Evolutionary conservation across 2,797 vertebrate species (phyloP).

Genomic region (Apogon hyalosoma): DNA sequence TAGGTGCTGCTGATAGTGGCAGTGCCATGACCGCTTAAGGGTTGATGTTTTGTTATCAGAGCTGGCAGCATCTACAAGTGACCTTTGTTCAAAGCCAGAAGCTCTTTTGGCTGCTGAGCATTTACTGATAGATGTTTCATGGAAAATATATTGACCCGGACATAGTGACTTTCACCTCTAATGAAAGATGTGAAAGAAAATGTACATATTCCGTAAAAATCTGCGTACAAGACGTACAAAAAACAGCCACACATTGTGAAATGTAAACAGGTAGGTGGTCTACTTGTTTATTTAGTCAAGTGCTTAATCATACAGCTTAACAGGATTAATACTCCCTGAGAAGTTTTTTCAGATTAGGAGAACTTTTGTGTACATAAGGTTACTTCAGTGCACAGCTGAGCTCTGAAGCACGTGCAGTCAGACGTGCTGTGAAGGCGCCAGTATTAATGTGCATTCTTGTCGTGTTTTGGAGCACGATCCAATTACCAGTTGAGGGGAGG

Average conservation of each 20-base stretch:
- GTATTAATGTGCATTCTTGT: conserved; percentile 44
- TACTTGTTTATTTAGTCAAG: too few relatives aligned
- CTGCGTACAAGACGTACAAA: not conserved
- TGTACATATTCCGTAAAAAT: not conserved
- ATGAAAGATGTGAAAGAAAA: conserved; percentile 4
- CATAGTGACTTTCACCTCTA: conserved; percentile 24
- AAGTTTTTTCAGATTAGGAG: conserved; percentile 1
- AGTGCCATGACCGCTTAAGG: conserved; percentile 24
- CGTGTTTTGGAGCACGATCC: conserved; percentile 39
- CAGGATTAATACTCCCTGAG: not conserved
- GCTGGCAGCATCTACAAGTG: conserved; percentile 46
- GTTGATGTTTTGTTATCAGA: conserved; percentile 53
- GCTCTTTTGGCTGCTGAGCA: conserved; percentile 49
- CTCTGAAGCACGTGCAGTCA: conserved; percentile 13
- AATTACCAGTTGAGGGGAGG: conserved; percentile 33
- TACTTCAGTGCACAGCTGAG: conserved; percentile 24
- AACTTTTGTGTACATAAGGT: conserved; percentile 3
- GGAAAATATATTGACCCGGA: conserved; percentile 36
- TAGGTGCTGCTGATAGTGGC: conserved; percentile 25
- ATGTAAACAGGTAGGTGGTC: too few relatives aligned
- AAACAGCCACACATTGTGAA: too few relatives aligned
- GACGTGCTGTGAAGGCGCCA: conserved; percentile 32
- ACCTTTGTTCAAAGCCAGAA: conserved; percentile 65
- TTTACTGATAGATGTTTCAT: conserved; percentile 52
- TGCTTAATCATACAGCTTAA: conserved; percentile 1